Evolutionary conservation across 35 echinoderm and acorn worm species (phyloP), one percentile per base, ranked within the genome.

Genomic region (Ptychodera flava): DNA sequence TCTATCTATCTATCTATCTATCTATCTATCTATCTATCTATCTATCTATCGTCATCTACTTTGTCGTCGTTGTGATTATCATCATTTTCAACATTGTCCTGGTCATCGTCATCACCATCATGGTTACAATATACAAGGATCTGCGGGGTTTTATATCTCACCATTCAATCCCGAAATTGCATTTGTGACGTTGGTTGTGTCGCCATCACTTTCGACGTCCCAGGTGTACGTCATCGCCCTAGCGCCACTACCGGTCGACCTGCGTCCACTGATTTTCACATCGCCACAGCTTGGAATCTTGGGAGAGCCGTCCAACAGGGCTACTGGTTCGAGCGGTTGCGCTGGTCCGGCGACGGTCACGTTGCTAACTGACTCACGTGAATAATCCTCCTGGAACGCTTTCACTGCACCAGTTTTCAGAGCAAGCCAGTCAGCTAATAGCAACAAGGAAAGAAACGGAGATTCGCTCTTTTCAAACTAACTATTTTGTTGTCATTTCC

Each of bases 261-360:
- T 79, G 2, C 95, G 92, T 30, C 89, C 95, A 87, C 89, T 87
- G 30, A 97, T 82, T 16, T 78, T 31, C 0, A 97, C 87, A 37
- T 93, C 76, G 29, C 95, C 95, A 86, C 95, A 97, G 81, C 95
- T 97, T 1, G 95, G 92, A 0, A 97, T 87, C 36, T 35, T 93
- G 1, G 90, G 81, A 30, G 95, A 87, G 33, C 95, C 95, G 1
- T 85, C 82, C 30, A 97, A 78, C 28, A 97, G 30, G 27, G 92
- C 95, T 30, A 80, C 84, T 6, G 92, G 92, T 35, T 89, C 32
- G 31, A 93, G 86, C 1, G 95, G 75, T 1, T n/a, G 35, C 31
- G 91, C 92, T 0, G 95, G 92, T 32, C 80, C 86, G 2, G 36
- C 77, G 33, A 93, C 85, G n/a, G 79, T 32, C 1, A 89, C 87